These are phyloP conservation scores for Drosophila guanche DNA, from an alignment of 1,140 invertebrate species.

Conservation along the genomic window DNA sequence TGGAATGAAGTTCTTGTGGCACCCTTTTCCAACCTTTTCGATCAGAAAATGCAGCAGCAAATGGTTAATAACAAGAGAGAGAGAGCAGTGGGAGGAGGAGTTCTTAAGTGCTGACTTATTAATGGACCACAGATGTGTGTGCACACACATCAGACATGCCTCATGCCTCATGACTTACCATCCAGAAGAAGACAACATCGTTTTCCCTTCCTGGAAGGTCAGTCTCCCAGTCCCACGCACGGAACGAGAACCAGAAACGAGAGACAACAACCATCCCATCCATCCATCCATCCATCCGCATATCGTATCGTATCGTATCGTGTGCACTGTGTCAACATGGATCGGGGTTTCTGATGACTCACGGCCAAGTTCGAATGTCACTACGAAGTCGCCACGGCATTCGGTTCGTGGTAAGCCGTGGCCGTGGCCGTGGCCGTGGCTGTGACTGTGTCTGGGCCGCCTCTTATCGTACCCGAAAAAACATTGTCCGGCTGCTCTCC, in stretches of 20 bases:
- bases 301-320: no score
- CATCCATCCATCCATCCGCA: no score
- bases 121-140: conserved; percentile 41
- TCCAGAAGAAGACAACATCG: no score
- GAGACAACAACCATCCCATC: background rate
- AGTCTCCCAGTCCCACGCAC: background rate
- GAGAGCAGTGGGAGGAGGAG: background rate
- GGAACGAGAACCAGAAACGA: no score
- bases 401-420: conserved; percentile 22
- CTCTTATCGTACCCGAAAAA: conserved; percentile 27
- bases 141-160: conserved; percentile 2
- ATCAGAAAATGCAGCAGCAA: conserved; percentile 12
- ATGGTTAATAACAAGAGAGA: conserved; percentile 36
- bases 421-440: conserved; percentile 8
- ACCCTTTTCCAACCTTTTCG: background rate
- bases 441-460: background rate
- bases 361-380: conserved; percentile 69
- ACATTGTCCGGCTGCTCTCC: conserved; percentile 35
- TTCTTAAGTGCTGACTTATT: conserved; percentile 50
- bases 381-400: conserved; percentile 26
- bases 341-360: conserved; percentile 57
- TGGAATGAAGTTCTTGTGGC: no score
- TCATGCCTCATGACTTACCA: no score
- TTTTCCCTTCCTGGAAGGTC: conserved; percentile 54
- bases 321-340: no score